Percentiles rank a stretch among this genome's conserved stretches.
Evolutionary conservation across 2,797 vertebrate species (phyloP).

Genomic region (Novumbra hubbsi): DNA sequence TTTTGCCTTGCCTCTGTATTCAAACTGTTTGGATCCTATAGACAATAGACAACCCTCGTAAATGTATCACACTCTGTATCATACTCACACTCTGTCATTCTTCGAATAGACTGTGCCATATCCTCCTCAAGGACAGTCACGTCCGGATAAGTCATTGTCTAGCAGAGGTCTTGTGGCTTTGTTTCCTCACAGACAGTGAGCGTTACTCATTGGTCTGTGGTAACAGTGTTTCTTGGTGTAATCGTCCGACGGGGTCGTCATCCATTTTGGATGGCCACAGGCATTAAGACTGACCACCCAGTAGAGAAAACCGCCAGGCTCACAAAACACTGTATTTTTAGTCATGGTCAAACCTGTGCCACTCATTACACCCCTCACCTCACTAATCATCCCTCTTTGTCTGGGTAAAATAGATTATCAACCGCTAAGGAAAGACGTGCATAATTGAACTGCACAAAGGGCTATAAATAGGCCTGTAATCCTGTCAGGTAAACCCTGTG

Average conservation of each 20-base stretch:
- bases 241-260: too few relatives aligned
- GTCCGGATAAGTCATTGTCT: constrained; percentile 20
- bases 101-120: background rate
- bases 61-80: background rate
- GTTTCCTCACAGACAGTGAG: constrained; percentile 1
- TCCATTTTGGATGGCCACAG: constrained; percentile 37
- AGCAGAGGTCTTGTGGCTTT: constrained; percentile 4
- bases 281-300: constrained; percentile 21
- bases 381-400: constrained; percentile 34
- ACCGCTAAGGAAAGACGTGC: constrained; percentile 49
- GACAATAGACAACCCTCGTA: background rate
- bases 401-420: constrained; percentile 49
- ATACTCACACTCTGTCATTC: background rate
- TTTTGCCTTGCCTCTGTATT: background rate
- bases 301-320: constrained; percentile 20
- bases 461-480: constrained; percentile 74
- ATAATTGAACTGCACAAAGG: constrained; percentile 69
- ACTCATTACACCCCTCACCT: background rate
- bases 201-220: background rate
- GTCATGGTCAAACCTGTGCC: constrained; percentile 15
- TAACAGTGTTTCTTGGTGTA: background rate
- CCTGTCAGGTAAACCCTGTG: constrained; percentile 68
- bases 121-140: background rate
- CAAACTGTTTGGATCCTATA: too few relatives aligned
- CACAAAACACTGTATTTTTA: constrained; percentile 17